A percentile compares a stretch with the other conserved stretches of the same genome.
Evolutionary conservation across 2,888 invertebrate species (phyloP).

Genomic region (Cephus pygmeus): DNA sequence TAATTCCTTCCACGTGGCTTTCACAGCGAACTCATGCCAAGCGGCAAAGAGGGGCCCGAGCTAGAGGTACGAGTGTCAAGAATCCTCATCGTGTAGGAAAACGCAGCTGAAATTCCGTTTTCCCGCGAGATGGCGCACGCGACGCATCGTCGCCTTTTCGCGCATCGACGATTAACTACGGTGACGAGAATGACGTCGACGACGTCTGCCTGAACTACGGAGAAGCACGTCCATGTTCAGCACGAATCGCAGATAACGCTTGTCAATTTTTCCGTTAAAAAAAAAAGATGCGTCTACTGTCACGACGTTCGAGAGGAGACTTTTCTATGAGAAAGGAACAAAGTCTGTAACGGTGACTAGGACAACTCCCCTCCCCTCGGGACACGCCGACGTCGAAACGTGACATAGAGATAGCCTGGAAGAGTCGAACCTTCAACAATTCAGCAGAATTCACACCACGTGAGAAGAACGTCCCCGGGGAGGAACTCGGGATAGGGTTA

Average conservation of each 20-base stretch:
- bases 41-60: background rate
- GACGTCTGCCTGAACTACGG: background rate
- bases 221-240: background rate
- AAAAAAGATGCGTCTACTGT: background rate
- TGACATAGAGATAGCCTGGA: background rate
- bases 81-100: background rate
- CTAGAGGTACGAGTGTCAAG: background rate
- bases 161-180: background rate
- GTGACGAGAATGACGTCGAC: background rate
- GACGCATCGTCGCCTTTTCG: background rate
- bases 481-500: background rate
- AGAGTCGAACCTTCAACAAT: background rate
- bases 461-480: background rate
- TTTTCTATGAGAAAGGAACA: background rate
- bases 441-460: background rate
- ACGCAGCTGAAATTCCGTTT: background rate
- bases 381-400: background rate
- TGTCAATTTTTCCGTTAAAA: background rate
- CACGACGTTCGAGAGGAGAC: background rate
- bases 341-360: background rate
- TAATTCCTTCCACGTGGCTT: background rate
- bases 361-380: background rate
- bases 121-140: background rate
- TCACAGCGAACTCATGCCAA: background rate
- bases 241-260: background rate